phyloP scores from a whole-genome alignment of 2,888 invertebrate species.

The Dryobotodes eremita region DNA sequence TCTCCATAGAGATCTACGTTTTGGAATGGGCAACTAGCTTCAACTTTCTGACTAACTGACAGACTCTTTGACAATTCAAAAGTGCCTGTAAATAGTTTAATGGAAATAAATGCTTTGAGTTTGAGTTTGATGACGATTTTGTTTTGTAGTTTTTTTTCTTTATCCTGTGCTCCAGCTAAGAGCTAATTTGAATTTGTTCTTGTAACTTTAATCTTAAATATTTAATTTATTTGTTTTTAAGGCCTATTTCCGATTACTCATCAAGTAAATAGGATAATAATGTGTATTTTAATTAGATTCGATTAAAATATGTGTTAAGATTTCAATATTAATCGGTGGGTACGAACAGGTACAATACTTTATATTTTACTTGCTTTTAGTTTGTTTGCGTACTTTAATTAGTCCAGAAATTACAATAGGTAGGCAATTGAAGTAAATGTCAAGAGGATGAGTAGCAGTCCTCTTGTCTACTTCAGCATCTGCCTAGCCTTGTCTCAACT shows the following conservation, averaged over 20 bases:
- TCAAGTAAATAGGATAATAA: not conserved
- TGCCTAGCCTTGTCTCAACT: not conserved
- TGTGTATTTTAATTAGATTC: not conserved
- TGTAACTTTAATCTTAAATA: not conserved
- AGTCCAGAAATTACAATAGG: not conserved
- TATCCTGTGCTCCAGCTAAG: not conserved
- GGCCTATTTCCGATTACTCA: not conserved
- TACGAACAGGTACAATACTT: not conserved
- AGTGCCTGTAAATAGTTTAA: no score
- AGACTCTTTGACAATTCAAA: no score
- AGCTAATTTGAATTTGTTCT: not conserved
- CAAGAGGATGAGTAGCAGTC: no score
- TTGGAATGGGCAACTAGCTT: no score
- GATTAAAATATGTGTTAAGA: not conserved
- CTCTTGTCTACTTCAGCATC: not conserved
- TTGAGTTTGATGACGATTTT: no score
- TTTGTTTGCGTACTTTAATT: not conserved
- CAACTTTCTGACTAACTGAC: no score
- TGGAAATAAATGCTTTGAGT: no score
- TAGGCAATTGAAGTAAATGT: not conserved
- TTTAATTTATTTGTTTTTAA: not conserved
- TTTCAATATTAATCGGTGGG: not conserved
- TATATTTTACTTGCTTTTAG: not conserved
- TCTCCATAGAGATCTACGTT: no score
- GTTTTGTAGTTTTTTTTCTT: not conserved